Percentiles rank a stretch among this genome's conserved stretches.
Evolutionary conservation across 2,113 vertebrate genomes (phyloP).

Genomic region (Oriolus oriolus): DNA sequence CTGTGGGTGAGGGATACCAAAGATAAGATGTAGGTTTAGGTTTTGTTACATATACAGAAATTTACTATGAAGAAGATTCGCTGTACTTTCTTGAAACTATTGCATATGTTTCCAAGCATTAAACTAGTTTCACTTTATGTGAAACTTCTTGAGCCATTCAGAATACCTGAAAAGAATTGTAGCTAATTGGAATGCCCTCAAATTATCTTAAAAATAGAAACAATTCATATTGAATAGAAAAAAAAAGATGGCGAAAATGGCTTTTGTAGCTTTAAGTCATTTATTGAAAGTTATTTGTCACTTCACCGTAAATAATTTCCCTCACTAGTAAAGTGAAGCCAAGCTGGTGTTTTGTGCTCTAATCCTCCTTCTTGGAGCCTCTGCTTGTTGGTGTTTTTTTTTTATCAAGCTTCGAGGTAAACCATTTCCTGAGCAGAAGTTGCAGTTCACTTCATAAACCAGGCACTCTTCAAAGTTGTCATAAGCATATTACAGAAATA

Average conservation of each 20-base stretch:
- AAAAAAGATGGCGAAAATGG: background rate
- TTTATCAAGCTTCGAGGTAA: background rate
- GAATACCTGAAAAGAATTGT: background rate
- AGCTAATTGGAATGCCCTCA: background rate
- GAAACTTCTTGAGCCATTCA: background rate
- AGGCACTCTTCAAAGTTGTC: slow-evolving; percentile 41
- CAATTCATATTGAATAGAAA: background rate
- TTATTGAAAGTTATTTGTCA: background rate
- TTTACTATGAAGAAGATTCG: background rate
- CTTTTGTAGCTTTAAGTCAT: background rate
- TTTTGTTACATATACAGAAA: background rate
- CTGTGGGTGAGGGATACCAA: background rate
- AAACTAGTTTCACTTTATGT: background rate
- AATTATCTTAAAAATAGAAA: background rate
- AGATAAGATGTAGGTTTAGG: background rate
- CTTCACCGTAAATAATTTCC: slow-evolving; percentile 24
- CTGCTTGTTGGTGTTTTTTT: background rate
- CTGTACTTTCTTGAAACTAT: background rate
- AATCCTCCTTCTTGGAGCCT: slow-evolving; percentile 39
- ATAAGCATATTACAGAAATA: slow-evolving; percentile 53
- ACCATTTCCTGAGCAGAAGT: slow-evolving; percentile 39
- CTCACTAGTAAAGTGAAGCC: slow-evolving; percentile 48
- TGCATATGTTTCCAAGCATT: background rate
- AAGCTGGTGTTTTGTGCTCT: slow-evolving; percentile 43
- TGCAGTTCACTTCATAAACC: slow-evolving; percentile 47